phyloP scores from a whole-genome alignment of 2,888 invertebrate species.

The Tribolium freemani region DNA sequence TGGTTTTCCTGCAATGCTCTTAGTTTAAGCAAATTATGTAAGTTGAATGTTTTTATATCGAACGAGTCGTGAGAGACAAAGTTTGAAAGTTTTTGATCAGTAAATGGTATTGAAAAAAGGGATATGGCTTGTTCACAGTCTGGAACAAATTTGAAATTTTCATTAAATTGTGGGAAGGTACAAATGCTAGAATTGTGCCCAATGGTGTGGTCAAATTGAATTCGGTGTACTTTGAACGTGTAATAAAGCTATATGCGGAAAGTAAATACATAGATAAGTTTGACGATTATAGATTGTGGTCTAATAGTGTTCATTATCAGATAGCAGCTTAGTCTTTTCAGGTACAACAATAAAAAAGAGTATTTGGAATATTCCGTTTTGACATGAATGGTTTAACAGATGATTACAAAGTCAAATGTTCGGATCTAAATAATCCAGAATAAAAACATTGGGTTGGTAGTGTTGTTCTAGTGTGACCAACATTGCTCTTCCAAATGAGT shows the following conservation, averaged over 20 bases:
- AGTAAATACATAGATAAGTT: constrained; percentile 5
- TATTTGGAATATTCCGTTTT: constrained; percentile 37
- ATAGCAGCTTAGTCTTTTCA: constrained; percentile 19
- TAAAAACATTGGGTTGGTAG: constrained; percentile 13
- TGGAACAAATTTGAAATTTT: neutral
- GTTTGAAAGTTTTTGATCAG: neutral
- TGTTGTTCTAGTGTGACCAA: constrained; percentile 10
- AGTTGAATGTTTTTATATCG: neutral
- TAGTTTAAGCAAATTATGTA: neutral
- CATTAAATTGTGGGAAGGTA: neutral
- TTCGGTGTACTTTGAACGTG: neutral
- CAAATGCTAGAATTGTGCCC: neutral
- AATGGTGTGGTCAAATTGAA: neutral
- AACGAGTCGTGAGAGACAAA: neutral
- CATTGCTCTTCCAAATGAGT: constrained; percentile 35
- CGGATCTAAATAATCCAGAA: constrained; percentile 39
- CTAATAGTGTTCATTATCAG: neutral
- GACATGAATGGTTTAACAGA: constrained; percentile 33
- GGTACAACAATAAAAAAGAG: constrained; percentile 15
- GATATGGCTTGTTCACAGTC: neutral
- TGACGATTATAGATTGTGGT: neutral
- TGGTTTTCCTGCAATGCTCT: neutral
- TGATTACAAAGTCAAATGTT: constrained; percentile 42
- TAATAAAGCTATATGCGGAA: neutral
- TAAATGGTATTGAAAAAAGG: neutral